Evolutionary conservation across 2,113 vertebrate species (phyloP).

Genomic region (Petroica traversi): DNA sequence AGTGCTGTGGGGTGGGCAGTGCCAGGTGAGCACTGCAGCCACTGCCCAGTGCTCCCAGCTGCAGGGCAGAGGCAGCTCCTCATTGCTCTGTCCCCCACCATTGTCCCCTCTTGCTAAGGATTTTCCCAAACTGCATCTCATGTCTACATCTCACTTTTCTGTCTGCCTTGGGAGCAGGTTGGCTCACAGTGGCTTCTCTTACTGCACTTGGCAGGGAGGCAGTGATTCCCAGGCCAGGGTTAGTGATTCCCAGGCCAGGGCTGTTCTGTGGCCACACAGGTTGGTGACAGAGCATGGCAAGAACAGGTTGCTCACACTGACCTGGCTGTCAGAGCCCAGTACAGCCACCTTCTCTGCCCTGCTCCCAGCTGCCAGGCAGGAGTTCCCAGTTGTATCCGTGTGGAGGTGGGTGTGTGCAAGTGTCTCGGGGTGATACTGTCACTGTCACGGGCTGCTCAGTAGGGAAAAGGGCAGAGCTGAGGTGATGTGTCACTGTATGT

Average conservation of each 20-base stretch:
- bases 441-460: not conserved
- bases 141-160: not conserved
- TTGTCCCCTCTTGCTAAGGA: not conserved
- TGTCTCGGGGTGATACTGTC: not conserved
- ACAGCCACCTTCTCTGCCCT: not conserved
- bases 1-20: not conserved
- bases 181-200: accelerated
- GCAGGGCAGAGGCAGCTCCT: not conserved
- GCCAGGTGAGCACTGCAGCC: no score
- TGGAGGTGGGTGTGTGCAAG: not conserved
- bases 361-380: not conserved
- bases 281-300: accelerated
- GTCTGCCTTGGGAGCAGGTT: not conserved
- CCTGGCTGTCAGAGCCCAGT: not conserved
- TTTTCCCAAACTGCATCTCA: not conserved
- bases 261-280: accelerated
- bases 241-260: not conserved
- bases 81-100: accelerated
- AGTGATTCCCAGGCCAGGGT: not conserved
- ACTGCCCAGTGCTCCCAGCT: not conserved
- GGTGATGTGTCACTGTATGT: not conserved
- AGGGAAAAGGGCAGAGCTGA: not conserved
- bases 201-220: not conserved
- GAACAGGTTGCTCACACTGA: not conserved
- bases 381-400: not conserved